These are phyloP conservation scores for Passer montanus DNA, from an alignment of 2,113 vertebrate genomes.

Conservation along the genomic window DNA sequence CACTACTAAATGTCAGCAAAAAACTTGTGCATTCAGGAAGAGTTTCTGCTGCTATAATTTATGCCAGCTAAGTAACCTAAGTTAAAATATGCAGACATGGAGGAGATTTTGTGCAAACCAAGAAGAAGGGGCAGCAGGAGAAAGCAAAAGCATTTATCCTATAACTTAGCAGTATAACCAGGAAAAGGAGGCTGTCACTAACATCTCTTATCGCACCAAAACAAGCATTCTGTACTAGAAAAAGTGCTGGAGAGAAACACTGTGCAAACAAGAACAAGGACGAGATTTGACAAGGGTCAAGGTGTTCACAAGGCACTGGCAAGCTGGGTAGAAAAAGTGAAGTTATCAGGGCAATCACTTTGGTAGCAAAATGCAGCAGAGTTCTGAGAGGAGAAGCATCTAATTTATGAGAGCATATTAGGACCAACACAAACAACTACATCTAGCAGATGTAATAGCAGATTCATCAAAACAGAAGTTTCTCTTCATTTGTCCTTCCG, in stretches of 20 bases:
- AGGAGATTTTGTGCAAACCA: background rate
- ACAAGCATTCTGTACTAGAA: accelerated
- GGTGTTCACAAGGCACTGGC: background rate
- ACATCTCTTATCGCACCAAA: background rate
- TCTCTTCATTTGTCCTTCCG: background rate
- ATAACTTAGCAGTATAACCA: background rate
- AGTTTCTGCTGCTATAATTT: background rate
- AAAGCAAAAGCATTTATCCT: background rate
- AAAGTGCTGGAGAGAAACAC: background rate
- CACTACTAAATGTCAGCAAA: background rate
- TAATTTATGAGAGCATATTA: background rate
- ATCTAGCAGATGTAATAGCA: background rate
- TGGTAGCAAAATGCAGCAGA: background rate
- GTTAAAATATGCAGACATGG: background rate
- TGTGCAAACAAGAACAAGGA: background rate
- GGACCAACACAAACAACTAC: background rate
- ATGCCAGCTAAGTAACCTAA: background rate
- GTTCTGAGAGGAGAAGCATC: background rate
- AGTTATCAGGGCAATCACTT: background rate
- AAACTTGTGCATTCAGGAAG: background rate
- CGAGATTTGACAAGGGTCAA: background rate
- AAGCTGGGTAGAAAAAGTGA: background rate
- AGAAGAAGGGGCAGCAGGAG: background rate
- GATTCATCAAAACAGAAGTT: background rate
- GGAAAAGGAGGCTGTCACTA: background rate